Percentiles rank a stretch among this genome's conserved stretches.
These are phyloP conservation scores for Pandemis cinnamomeana DNA, from an alignment of 2,888 invertebrate species.

Conservation along the genomic window DNA sequence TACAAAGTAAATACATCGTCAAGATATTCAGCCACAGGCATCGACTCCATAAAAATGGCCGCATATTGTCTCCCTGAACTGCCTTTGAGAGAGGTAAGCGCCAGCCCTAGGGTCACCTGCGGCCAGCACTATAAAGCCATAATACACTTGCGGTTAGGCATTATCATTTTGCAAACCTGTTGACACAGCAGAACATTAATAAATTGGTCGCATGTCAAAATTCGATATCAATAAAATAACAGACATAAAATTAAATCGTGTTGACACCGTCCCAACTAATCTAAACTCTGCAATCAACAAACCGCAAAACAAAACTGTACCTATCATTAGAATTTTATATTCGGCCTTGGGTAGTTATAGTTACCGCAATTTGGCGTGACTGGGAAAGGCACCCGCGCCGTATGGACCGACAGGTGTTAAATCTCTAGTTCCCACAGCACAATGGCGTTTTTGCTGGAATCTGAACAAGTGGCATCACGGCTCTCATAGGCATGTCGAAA, in stretches of 20 bases:
- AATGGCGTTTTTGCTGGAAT: slow-evolving; percentile 56
- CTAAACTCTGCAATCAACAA: not conserved
- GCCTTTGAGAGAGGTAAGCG: no score
- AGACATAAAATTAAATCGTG: slow-evolving; percentile 1
- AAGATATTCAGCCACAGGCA: no score
- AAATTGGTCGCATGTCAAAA: slow-evolving; percentile 3
- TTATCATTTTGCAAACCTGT: not conserved
- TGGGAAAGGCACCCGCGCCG: slow-evolving; percentile 38
- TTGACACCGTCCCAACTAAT: slow-evolving; percentile 7
- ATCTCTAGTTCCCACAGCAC: slow-evolving; percentile 68
- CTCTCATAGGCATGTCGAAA: slow-evolving; percentile 55
- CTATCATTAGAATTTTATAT: not conserved
- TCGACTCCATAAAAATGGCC: no score
- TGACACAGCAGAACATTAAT: not conserved
- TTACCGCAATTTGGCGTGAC: slow-evolving; percentile 44
- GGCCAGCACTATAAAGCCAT: no score
- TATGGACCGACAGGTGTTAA: slow-evolving; percentile 62
- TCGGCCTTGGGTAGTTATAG: not conserved
- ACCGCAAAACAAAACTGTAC: slow-evolving; percentile 17
- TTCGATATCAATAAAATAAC: not conserved
- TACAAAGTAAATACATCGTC: no score
- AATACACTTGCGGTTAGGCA: no score
- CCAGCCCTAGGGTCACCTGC: no score
- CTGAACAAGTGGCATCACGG: slow-evolving; percentile 58
- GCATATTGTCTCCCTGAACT: no score